Evolutionary conservation across 2,113 vertebrate genomes (phyloP).

Genomic region (Limanda limanda): DNA sequence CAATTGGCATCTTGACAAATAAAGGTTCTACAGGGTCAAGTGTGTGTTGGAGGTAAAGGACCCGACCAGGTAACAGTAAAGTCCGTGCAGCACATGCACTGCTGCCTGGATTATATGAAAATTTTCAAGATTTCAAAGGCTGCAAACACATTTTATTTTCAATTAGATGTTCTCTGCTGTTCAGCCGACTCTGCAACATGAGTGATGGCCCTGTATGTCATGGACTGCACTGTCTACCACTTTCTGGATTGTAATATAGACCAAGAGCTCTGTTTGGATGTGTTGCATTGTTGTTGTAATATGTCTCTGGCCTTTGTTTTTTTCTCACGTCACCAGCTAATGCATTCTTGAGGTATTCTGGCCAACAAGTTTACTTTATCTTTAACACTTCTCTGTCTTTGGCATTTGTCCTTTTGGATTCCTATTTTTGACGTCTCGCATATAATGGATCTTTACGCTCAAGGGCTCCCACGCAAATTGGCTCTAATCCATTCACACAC

Average conservation of each 20-base stretch:
- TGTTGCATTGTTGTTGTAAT: slow-evolving; percentile 42
- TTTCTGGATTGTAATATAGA: slow-evolving; percentile 5
- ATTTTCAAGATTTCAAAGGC: not conserved
- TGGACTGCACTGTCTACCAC: not conserved
- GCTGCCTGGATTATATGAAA: not conserved
- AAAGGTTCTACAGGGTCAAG: not conserved
- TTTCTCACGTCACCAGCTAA: slow-evolving; percentile 43
- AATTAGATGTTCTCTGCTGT: not conserved
- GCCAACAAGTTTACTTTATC: slow-evolving; percentile 24
- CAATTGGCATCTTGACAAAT: not conserved
- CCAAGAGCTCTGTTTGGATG: slow-evolving; percentile 22
- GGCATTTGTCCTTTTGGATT: too few species aligned
- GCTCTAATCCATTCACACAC: not conserved
- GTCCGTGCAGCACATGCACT: not conserved
- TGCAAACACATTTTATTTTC: not conserved
- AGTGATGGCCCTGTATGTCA: too few species aligned
- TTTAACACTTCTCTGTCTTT: too few species aligned
- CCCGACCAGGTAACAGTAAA: not conserved
- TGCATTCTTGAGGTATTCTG: slow-evolving; percentile 42
- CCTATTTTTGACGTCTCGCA: not conserved
- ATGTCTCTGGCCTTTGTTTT: slow-evolving; percentile 10
- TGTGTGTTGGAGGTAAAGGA: slow-evolving; percentile 12
- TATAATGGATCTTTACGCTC: slow-evolving; percentile 5
- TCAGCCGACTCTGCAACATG: not conserved
- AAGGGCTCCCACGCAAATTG: not conserved